phyloP scores from a whole-genome alignment of 2,888 invertebrate genomes.

The Idaea aversata region DNA sequence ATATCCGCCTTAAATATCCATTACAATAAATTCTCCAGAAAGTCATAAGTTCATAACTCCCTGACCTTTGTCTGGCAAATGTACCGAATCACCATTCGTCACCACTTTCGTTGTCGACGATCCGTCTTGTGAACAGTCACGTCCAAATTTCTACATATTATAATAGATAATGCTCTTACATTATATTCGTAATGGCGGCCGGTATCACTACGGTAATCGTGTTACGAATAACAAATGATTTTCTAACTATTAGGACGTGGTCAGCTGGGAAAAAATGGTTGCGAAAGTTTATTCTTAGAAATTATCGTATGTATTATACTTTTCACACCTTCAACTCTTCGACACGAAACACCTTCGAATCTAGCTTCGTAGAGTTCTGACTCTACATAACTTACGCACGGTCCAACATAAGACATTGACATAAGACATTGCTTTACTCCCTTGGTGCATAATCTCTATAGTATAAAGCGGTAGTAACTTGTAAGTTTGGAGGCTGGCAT shows the following conservation, averaged over 20 bases:
- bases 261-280: not conserved
- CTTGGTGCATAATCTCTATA: too few relatives aligned
- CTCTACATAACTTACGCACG: too few relatives aligned
- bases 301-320: not conserved
- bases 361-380: too few relatives aligned
- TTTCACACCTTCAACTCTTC: too few relatives aligned
- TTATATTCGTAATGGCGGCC: conserved; percentile 16
- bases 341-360: too few relatives aligned
- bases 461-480: too few relatives aligned
- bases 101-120: conserved; percentile 11
- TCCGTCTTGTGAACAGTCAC: conserved; percentile 4
- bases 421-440: too few relatives aligned
- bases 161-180: conserved; percentile 13
- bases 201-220: not conserved
- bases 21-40: not conserved
- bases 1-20: not conserved
- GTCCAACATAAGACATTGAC: too few relatives aligned
- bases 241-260: not conserved
- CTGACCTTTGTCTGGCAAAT: not conserved
- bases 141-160: conserved; percentile 12
- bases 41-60: not conserved
- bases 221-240: not conserved
- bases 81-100: not conserved
- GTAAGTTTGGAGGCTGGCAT: too few relatives aligned
- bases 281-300: conserved; percentile 2